Evolutionary conservation across 1,140 invertebrate species (phyloP).

Genomic region (Agrypnia vestita): DNA sequence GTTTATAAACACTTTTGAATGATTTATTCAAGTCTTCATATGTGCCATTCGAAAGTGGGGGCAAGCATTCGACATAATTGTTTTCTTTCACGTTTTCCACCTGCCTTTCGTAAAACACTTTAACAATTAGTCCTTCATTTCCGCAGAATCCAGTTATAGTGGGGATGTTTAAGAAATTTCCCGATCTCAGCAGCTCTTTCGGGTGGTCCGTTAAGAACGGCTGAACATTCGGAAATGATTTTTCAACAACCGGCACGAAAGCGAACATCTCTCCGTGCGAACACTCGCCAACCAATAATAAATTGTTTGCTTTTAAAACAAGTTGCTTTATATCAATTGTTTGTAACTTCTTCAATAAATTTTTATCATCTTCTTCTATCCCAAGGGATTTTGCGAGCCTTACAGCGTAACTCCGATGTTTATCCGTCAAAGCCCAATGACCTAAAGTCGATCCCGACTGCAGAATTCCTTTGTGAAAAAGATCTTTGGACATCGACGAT

Average conservation of each 20-base stretch:
- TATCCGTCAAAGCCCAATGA: slow-evolving; percentile 60
- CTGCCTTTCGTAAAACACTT: slow-evolving; percentile 50
- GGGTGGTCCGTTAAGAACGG: slow-evolving; percentile 65
- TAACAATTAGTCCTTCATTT: slow-evolving; percentile 66
- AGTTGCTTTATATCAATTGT: slow-evolving; percentile 63
- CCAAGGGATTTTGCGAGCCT: slow-evolving; percentile 7
- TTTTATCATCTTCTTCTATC: slow-evolving; percentile 52
- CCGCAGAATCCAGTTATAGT: slow-evolving; percentile 66
- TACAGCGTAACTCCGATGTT: slow-evolving; percentile 54
- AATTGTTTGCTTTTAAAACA: slow-evolving; percentile 62
- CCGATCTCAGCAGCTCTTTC: slow-evolving; percentile 63
- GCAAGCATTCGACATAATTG: slow-evolving; percentile 61
- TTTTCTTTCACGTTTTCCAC: slow-evolving; percentile 64
- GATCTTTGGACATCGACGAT: slow-evolving; percentile 42
- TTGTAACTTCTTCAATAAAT: slow-evolving; percentile 65
- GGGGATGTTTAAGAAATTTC: slow-evolving; percentile 67
- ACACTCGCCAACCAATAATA: slow-evolving; percentile 61
- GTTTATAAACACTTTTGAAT: slow-evolving; percentile 64
- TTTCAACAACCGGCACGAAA: slow-evolving; percentile 68
- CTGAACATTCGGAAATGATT: slow-evolving; percentile 66
- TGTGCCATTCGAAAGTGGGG: slow-evolving; percentile 65
- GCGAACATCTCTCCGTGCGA: slow-evolving; percentile 65
- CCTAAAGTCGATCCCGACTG: slow-evolving; percentile 43
- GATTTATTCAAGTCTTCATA: slow-evolving; percentile 62
- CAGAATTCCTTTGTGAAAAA: slow-evolving; percentile 53